Base-by-base conservation (phyloP, 2,113 vertebrate genomes). In the Hoplias malabaricus region DNA sequence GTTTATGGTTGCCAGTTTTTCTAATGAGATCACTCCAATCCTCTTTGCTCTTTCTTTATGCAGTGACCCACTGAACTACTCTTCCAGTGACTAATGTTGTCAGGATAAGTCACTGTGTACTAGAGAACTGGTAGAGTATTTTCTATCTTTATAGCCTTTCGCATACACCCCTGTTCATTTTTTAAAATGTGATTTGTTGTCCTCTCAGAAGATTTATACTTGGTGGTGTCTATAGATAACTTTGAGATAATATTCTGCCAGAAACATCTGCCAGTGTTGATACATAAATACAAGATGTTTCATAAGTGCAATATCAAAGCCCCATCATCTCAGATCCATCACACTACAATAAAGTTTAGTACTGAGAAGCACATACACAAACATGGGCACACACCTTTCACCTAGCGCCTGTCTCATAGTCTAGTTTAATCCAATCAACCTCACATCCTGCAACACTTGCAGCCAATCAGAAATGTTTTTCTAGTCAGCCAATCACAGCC, bases 41-140 rank as follows among this genome's bases (percentile, higher is more conserved):
- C 27, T 54, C 69, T 73, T 79, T 79, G 71, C 8, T 73, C 29
- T 57, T 79, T 73, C 42, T 67, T 73, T 69, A 34, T 69, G 63
- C 53, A 19, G 29, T 78, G 65, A 70, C 70, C 63, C n/a, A 63
- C 43, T 78, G 80, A n/a, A n/a, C 48, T 33, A 50, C 48, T 36
- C 31, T 73, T 54, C 67, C 34, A 48, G 4, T 61, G n/a, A 27
- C 21, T 34, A 63, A 56, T 65, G 16, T 65, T n/a, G 19, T 33
- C 33, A 40, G 34, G 10, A 27, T 36, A 43, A 43, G 16, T 10
- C 25, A 57, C 59, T 66, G 16, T 34, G 34, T 9, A 48, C n/a
- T 12, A n/a, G n/a, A n/a, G n/a, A n/a, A n/a, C n/a, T n/a, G n/a
- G n/a, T n/a, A n/a, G n/a, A n/a, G n/a, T n/a, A n/a, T n/a, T n/a